Conservation (phyloP, 2,888 invertebrate species). For the Drosophila helvetica region DNA sequence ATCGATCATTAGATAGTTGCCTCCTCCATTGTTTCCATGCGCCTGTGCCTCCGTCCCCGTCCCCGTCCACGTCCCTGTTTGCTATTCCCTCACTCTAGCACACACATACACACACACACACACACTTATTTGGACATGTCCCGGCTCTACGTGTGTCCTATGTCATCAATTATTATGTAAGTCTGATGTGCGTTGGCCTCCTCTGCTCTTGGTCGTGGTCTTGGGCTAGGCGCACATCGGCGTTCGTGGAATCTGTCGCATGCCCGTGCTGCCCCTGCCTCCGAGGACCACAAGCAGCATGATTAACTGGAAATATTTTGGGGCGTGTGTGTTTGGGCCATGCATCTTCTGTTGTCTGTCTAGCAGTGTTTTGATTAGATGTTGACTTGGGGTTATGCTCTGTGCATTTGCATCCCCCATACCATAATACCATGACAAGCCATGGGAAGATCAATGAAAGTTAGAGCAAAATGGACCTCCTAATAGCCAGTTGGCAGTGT, state of each 20-base stretch:
- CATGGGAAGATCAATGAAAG: no score
- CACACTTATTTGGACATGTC: slow-evolving; percentile 35
- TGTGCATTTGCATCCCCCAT: no score
- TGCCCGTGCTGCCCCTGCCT: slow-evolving; percentile 4
- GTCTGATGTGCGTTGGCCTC: slow-evolving; percentile 54
- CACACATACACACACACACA: slow-evolving; percentile 21
- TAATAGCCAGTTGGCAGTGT: slow-evolving; percentile 4
- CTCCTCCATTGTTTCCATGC: slow-evolving; percentile 56
- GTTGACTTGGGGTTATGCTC: slow-evolving; percentile 31
- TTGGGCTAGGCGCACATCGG: slow-evolving; percentile 35
- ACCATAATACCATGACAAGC: no score
- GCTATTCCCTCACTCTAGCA: slow-evolving; percentile 18
- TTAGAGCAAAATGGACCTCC: no score
- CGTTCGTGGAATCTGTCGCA: slow-evolving; percentile 66
- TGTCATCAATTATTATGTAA: slow-evolving; percentile 80
- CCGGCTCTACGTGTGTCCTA: slow-evolving; percentile 70
- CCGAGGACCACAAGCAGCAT: slow-evolving; percentile 51
- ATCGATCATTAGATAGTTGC: slow-evolving; percentile 79
- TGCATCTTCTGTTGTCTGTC: slow-evolving; percentile 11
- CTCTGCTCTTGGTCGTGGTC: not conserved
- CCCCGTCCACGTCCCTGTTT: slow-evolving; percentile 17
- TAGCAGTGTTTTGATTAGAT: slow-evolving; percentile 46
- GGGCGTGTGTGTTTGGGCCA: slow-evolving; percentile 54
- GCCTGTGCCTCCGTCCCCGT: slow-evolving; percentile 3
- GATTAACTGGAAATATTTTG: slow-evolving; percentile 74